Evolutionary conservation across 2,797 vertebrate genomes (phyloP).

Genomic region (Antrozous pallidus): DNA sequence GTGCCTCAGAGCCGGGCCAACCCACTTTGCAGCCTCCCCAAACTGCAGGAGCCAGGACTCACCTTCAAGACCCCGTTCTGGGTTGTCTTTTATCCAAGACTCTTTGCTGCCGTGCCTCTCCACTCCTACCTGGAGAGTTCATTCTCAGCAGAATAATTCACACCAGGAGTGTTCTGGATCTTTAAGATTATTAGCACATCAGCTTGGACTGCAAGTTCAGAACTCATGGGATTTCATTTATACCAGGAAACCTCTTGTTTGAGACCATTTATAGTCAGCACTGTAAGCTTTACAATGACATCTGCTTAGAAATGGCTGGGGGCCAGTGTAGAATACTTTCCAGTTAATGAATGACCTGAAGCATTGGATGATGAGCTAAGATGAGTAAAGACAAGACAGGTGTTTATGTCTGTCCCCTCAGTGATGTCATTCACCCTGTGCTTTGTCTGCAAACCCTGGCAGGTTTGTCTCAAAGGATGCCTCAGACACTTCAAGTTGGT

Average conservation of each 20-base stretch:
- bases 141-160: background rate
- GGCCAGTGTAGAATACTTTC: background rate
- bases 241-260: background rate
- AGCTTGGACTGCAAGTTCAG: background rate
- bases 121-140: background rate
- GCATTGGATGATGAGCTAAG: background rate
- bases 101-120: background rate
- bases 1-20: fast-evolving
- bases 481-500: background rate
- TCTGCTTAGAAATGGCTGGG: background rate
- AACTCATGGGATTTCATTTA: background rate
- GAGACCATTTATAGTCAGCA: background rate
- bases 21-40: background rate
- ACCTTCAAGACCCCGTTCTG: background rate
- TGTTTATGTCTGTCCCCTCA: background rate
- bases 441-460: background rate
- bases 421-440: background rate
- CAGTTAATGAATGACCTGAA: background rate
- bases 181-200: background rate
- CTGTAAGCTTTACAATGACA: background rate
- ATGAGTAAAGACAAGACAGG: background rate
- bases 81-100: background rate
- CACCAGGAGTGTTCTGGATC: background rate
- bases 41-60: no score
- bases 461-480: background rate